phyloP scores from a whole-genome alignment of 2,797 vertebrate genomes.

The Euthynnus affinis region DNA sequence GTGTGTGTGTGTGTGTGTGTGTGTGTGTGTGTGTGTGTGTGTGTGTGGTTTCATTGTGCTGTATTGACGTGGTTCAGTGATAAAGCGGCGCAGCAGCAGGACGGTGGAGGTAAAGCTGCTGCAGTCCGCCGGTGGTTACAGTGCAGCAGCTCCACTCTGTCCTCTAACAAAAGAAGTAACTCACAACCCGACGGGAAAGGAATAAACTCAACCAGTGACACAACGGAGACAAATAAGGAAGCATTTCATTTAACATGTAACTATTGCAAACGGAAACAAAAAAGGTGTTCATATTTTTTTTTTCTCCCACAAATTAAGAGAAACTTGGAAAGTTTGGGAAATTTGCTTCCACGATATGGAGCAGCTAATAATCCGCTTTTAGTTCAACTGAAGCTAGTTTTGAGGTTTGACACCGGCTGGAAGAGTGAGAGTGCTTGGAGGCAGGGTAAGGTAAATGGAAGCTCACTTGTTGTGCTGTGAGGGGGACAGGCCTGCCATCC shows the following conservation, averaged over 20 bases:
- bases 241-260: neutral
- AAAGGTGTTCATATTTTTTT: neutral
- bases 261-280: neutral
- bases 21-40: neutral
- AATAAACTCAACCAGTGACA: neutral
- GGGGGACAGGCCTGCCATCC: constrained; percentile 87
- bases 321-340: neutral
- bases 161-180: constrained; percentile 34
- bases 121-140: neutral
- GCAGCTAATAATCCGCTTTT: neutral
- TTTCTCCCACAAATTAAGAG: neutral
- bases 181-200: neutral
- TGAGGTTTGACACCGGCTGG: constrained; percentile 67
- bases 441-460: constrained; percentile 83
- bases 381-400: neutral
- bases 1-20: fast-evolving
- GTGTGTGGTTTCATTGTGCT: neutral
- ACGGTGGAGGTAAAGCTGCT: neutral
- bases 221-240: neutral
- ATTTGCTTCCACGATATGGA: constrained; percentile 14
- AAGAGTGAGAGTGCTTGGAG: constrained; percentile 60
- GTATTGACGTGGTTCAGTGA: fast-evolving
- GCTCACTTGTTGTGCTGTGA: constrained; percentile 94
- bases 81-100: constrained; percentile 20
- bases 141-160: too few relatives aligned